phyloP scores from a whole-genome alignment of 2,888 invertebrate species.

The Agriopis leucophaearia region DNA sequence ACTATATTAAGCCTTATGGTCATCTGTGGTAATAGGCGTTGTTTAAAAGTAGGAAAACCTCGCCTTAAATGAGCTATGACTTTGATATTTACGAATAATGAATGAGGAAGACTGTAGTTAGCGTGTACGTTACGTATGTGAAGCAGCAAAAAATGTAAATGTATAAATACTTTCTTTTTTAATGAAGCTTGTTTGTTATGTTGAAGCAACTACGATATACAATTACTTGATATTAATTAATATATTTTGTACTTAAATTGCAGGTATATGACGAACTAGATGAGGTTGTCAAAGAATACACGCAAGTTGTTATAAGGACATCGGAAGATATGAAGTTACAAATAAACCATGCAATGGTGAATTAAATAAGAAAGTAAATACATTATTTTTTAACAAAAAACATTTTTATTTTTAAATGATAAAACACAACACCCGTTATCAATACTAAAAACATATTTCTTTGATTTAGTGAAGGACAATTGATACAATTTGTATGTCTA shows the following conservation, averaged over 20 bases:
- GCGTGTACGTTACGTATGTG: too few species aligned
- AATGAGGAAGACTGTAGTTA: too few species aligned
- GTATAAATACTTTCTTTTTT: too few species aligned
- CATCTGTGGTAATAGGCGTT: too few species aligned
- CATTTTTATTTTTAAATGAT: conserved; percentile 21
- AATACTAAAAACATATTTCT: background rate
- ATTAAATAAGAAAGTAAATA: conserved; percentile 45
- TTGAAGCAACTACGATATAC: too few species aligned
- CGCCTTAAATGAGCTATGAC: too few species aligned
- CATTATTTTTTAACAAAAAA: conserved; percentile 37
- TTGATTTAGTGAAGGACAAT: too few species aligned
- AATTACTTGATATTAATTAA: background rate
- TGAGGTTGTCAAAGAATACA: conserved; percentile 87
- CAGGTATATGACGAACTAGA: conserved; percentile 89
- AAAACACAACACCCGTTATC: background rate
- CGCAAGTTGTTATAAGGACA: conserved; percentile 88
- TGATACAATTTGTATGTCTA: background rate
- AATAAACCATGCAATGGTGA: conserved; percentile 46
- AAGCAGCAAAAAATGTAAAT: too few species aligned
- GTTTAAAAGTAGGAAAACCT: too few species aligned
- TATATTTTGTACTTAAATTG: conserved; percentile 54
- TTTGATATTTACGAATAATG: too few species aligned
- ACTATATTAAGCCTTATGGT: too few species aligned
- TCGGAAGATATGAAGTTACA: conserved; percentile 88
- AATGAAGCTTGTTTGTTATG: too few species aligned